Evolutionary conservation across 2,113 vertebrate genomes (phyloP), one percentile per base, ranked within the genome.

Genomic region (Cryptomyrus ogoouensis): DNA sequence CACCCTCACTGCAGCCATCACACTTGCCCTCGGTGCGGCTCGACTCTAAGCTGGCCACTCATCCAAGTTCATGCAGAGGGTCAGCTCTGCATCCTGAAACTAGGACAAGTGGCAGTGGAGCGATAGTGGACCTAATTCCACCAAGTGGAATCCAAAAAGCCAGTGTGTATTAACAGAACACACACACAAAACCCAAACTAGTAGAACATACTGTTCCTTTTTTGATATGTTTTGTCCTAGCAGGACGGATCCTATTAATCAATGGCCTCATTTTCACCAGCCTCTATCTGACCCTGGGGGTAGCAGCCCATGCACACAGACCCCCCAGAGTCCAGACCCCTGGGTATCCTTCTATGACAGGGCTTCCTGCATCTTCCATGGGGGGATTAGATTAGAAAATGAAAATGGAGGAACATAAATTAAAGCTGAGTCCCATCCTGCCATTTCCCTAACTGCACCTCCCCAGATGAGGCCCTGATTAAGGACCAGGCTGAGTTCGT

Each of bases 321-420:
- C 74, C 31, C 31, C 74, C 53, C 31, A 44, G 27, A 12, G 12
- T 19, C 50, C 10, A 27, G 27, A 46, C 19, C 62, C 62, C 4
- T 35, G 62, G 42, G 46, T 74, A 47, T 70, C 66, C 88, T 49
- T 39, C 31, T 49, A 47, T 44, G 17, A 47, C 46, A 15, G 12
- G 62, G 46, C 88, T 50, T 50, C 47, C 66, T 77, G 88, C 70
- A 17, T 46, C 70, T 77, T 46, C 47, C n/a, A 50, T 44, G 35
- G 35, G 56, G 47, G 44, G 74, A 74, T 52, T 80, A 80, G 66
- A 89, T 77, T 77, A 50, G 70, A 80, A 89, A 52, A 50, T 77
- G 46, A 49, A 74, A 77, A 52, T 31, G 17, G 47, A 77, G 70
- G 27, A 80, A 49, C 47, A 50, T 77, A 50, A 80, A 89, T 89